These are phyloP conservation scores for Lutjanus erythropterus DNA, from an alignment of 2,113 vertebrate genomes.

Conservation along the genomic window DNA sequence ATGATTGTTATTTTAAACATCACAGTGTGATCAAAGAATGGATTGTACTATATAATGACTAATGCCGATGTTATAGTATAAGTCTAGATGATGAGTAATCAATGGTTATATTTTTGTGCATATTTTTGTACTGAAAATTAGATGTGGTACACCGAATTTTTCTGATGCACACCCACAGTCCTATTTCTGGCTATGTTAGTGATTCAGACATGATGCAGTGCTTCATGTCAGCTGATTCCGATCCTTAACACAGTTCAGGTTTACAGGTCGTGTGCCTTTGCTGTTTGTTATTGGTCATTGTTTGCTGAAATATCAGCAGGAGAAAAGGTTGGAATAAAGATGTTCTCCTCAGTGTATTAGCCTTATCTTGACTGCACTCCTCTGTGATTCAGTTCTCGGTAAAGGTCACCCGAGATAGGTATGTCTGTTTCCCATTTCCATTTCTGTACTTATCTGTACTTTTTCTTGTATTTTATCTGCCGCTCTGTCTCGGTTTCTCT, in stretches of 20 bases:
- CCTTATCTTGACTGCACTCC: constrained; percentile 68
- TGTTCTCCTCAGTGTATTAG: constrained; percentile 64
- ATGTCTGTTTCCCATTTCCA: constrained; percentile 68
- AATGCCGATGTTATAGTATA: no score
- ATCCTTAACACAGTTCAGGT: constrained; percentile 37
- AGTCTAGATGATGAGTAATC: no score
- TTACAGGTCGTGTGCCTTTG: constrained; percentile 39
- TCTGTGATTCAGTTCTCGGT: constrained; percentile 64
- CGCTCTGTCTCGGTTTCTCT: constrained; percentile 34
- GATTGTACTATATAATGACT: no score
- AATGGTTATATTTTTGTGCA: no score
- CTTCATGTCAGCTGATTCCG: constrained; percentile 25
- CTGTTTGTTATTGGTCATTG: constrained; percentile 56
- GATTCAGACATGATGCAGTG: background rate
- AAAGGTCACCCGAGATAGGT: constrained; percentile 76
- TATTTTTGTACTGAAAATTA: no score
- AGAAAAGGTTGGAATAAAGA: constrained; percentile 77
- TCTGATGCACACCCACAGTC: no score
- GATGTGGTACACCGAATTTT: no score
- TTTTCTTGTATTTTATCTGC: constrained; percentile 62
- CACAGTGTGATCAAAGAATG: no score
- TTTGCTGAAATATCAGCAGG: constrained; percentile 69
- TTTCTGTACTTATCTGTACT: constrained; percentile 69
- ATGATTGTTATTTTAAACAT: no score
- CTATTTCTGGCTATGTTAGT: no score